phyloP scores from a whole-genome alignment of 2,113 vertebrate genomes.

The rabbit (Oryctolagus cuniculus) region mOryCun1.1 NC_091432.1:91410501-91411000 shows the following conservation, averaged over 20 bases:
- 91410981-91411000: neutral
- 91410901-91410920: slow-evolving; percentile 7
- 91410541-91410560: neutral
- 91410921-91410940: neutral
- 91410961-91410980: neutral
- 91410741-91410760: neutral
- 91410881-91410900: neutral
- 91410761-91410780: neutral
- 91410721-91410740: neutral
- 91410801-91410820: neutral
- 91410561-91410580: neutral
- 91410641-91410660: neutral
- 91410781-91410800: neutral
- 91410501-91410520: neutral
- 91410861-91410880: neutral
- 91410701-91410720: neutral
- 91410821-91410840: neutral
- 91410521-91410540: neutral
- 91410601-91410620: neutral
- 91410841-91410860: neutral
- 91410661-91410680: neutral
- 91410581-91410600: neutral
- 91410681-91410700: neutral
- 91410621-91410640: neutral
- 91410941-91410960: neutral